These are phyloP conservation scores for Orgyia antiqua DNA, from an alignment of 2,888 invertebrate species.

Conservation along the genomic window DNA sequence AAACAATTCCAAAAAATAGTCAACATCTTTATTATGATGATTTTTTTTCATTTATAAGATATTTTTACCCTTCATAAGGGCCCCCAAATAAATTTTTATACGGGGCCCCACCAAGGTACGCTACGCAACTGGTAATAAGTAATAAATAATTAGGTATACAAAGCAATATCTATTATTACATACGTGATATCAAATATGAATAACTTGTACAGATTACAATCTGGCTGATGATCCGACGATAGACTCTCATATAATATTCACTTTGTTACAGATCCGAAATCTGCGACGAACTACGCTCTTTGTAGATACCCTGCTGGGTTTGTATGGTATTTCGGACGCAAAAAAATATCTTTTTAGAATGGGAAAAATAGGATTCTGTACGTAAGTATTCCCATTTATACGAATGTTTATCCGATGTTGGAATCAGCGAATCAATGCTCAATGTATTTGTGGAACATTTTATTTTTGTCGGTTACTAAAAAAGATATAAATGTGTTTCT, in stretches of 20 bases:
- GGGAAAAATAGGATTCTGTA: conserved; percentile 31
- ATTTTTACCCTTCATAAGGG: no score
- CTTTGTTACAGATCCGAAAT: conserved; percentile 48
- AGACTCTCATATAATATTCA: conserved; percentile 40
- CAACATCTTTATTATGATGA: no score
- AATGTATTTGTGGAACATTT: neutral
- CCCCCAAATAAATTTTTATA: no score
- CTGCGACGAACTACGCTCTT: conserved; percentile 56
- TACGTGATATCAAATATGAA: conserved; percentile 1
- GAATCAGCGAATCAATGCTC: conserved; percentile 12
- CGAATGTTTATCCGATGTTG: conserved; percentile 20
- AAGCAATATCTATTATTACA: no score
- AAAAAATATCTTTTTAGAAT: conserved; percentile 38
- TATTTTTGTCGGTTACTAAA: conserved; percentile 1
- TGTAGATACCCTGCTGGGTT: conserved; percentile 34
- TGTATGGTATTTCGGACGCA: conserved; percentile 39
- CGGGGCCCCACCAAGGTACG: no score
- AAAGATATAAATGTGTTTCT: no score
- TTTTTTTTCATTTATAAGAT: no score
- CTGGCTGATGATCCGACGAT: conserved; percentile 22
- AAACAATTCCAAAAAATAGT: no score
- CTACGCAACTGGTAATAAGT: no score
- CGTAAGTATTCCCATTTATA: conserved; percentile 18
- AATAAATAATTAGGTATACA: no score
- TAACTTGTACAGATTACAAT: conserved; percentile 32